Evolutionary conservation across 2,113 vertebrate genomes (phyloP).

Genomic region (Pachyramphus minor): DNA sequence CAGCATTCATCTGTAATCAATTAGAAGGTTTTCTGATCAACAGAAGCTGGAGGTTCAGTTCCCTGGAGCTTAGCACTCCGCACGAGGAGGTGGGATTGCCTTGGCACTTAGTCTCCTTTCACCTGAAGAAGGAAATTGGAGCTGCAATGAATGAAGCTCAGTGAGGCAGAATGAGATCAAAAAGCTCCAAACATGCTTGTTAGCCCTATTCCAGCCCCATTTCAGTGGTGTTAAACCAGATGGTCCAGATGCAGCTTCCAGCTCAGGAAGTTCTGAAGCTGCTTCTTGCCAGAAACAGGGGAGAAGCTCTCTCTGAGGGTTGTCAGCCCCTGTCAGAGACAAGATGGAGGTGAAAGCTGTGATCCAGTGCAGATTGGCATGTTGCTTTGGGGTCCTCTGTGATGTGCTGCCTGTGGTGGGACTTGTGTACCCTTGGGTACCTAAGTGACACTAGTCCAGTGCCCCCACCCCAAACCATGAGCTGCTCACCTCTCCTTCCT

Average conservation of each 20-base stretch:
- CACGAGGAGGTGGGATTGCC: slow-evolving; percentile 19
- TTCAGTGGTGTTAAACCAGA: slow-evolving; percentile 15
- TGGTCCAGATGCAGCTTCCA: slow-evolving; percentile 26
- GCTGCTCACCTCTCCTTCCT: background rate
- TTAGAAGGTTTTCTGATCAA: slow-evolving; percentile 58
- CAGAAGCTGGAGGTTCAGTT: slow-evolving; percentile 54
- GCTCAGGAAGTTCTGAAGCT: slow-evolving; percentile 12
- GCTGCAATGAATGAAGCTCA: background rate
- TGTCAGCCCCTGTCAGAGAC: background rate
- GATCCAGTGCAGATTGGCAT: background rate
- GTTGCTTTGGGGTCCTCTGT: background rate
- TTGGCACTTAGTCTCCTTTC: slow-evolving; percentile 36
- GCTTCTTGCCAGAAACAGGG: background rate
- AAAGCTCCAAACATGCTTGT: slow-evolving; percentile 2
- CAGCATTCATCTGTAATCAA: slow-evolving; percentile 48
- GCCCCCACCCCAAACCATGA: rapidly evolving
- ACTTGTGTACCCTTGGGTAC: background rate
- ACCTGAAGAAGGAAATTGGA: slow-evolving; percentile 36
- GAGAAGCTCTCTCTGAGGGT: background rate
- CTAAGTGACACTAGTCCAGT: background rate
- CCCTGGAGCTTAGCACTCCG: slow-evolving; percentile 50
- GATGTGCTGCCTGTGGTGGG: background rate
- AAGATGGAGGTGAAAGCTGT: background rate
- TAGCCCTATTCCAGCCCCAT: background rate
- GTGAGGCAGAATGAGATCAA: slow-evolving; percentile 33